These are phyloP conservation scores for Pseudolaguvia tuberculata DNA, from an alignment of 2,113 vertebrate species.

Conservation along the genomic window DNA sequence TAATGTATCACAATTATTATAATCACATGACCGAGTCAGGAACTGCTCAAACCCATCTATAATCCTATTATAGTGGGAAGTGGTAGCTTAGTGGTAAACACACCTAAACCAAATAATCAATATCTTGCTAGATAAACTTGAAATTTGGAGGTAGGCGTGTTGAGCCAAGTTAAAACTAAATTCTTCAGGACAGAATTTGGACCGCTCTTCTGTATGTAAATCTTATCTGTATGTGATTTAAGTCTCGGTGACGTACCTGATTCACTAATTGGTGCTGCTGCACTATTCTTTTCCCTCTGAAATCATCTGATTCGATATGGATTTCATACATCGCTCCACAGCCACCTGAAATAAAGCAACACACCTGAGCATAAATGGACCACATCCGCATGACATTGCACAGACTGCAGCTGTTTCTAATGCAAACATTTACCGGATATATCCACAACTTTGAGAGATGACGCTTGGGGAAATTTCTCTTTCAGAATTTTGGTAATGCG, in stretches of 20 bases:
- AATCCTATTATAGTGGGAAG: too few relatives aligned
- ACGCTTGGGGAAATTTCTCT: conserved; percentile 81
- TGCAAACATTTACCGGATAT: conserved; percentile 76
- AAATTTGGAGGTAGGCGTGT: too few relatives aligned
- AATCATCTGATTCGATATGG: conserved; percentile 87
- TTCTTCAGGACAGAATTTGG: too few relatives aligned
- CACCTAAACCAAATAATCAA: too few relatives aligned
- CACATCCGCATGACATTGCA: background rate
- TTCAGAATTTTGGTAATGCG: conserved; percentile 70
- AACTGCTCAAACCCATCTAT: too few relatives aligned
- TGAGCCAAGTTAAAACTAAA: too few relatives aligned
- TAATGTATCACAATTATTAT: too few relatives aligned
- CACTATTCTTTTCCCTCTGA: conserved; percentile 81
- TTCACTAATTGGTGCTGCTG: conserved; percentile 94
- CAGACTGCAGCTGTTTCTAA: background rate
- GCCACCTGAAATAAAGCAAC: conserved; percentile 69
- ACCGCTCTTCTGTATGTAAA: too few relatives aligned
- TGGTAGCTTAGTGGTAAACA: too few relatives aligned
- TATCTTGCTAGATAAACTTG: too few relatives aligned
- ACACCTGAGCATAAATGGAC: background rate
- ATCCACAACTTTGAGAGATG: conserved; percentile 80
- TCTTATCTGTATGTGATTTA: too few relatives aligned
- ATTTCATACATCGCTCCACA: conserved; percentile 96
- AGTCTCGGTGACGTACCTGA: conserved; percentile 66
- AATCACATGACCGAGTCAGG: too few relatives aligned